These are phyloP conservation scores for Acanthacorydalis orientalis DNA, from an alignment of 2,888 invertebrate species.

Conservation along the genomic window DNA sequence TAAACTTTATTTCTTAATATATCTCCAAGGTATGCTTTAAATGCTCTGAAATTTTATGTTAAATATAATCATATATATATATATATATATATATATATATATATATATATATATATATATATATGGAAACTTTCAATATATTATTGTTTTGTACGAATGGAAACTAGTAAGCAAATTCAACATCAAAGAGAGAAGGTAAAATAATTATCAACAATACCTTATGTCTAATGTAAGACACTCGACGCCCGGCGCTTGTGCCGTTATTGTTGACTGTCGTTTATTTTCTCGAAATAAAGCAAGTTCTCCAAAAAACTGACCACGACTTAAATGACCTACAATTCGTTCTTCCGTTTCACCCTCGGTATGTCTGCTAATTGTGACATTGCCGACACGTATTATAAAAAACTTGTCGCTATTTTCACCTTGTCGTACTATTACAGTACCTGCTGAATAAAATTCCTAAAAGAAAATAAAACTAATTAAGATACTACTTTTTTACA, in stretches of 20 bases:
- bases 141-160: no score
- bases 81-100: background rate
- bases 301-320: slow-evolving; percentile 81
- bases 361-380: slow-evolving; percentile 48
- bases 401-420: slow-evolving; percentile 81
- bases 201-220: slow-evolving; percentile 56
- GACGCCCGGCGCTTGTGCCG: slow-evolving; percentile 66
- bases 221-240: slow-evolving; percentile 77
- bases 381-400: slow-evolving; percentile 73
- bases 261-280: slow-evolving; percentile 73
- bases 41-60: slow-evolving; percentile 44
- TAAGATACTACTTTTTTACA: background rate
- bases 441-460: slow-evolving; percentile 67
- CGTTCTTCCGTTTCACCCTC: slow-evolving; percentile 22
- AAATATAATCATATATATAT: slow-evolving; percentile 2
- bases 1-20: slow-evolving; percentile 8
- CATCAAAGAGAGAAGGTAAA: background rate
- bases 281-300: slow-evolving; percentile 74
- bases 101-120: no score
- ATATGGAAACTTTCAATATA: background rate
- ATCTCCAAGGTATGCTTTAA: slow-evolving; percentile 64
- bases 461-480: slow-evolving; percentile 18
- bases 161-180: background rate
- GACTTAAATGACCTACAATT: slow-evolving; percentile 44
- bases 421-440: slow-evolving; percentile 68